A percentile compares a stretch with the other conserved stretches of the same genome.
phyloP scores from a whole-genome alignment of 2,113 vertebrate genomes.

The Ovibos moschatus region DNA sequence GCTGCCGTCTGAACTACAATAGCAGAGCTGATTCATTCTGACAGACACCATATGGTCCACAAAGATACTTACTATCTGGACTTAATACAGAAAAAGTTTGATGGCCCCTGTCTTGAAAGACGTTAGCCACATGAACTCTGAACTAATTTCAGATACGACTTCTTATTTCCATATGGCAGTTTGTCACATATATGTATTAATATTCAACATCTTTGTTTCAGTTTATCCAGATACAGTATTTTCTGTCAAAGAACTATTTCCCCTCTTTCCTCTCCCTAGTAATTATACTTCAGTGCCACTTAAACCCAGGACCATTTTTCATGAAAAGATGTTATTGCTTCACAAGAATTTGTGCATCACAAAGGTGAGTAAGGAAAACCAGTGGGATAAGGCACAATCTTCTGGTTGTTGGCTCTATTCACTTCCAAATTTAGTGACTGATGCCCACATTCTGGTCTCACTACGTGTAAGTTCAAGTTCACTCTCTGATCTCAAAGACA shows the following conservation, averaged over 20 bases:
- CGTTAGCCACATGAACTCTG: neutral
- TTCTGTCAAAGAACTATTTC: neutral
- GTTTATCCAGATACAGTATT: neutral
- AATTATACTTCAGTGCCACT: neutral
- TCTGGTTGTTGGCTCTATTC: no score
- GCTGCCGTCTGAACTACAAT: neutral
- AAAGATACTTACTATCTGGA: neutral
- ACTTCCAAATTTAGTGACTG: neutral
- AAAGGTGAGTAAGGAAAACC: neutral
- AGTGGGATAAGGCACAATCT: neutral
- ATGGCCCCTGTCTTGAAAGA: neutral
- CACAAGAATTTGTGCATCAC: neutral
- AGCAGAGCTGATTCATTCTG: neutral
- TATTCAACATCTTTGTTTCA: neutral
- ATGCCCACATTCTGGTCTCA: neutral
- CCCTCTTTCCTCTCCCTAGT: neutral
- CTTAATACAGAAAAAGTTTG: neutral
- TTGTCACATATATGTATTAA: neutral
- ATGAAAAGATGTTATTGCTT: neutral
- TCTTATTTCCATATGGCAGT: neutral
- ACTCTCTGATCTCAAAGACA: neutral
- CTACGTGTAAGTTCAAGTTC: neutral
- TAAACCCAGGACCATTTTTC: neutral
- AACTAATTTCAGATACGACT: neutral
- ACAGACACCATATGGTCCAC: neutral